phyloP scores from a whole-genome alignment of 37 sponge, comb jelly and placozoan genomes.

The Haliclona indistincta region DNA sequence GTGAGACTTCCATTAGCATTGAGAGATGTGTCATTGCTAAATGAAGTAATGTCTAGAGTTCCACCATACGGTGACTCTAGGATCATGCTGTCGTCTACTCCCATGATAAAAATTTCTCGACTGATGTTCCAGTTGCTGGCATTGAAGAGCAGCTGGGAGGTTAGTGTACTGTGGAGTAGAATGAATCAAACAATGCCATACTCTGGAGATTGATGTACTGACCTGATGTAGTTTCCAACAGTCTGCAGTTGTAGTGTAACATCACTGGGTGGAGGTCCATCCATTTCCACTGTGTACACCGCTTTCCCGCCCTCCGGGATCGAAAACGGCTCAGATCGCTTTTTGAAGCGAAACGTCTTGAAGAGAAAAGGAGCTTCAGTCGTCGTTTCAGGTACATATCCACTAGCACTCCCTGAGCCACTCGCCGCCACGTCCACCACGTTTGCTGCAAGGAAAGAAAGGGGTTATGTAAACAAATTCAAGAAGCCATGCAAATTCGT shows the following conservation, averaged over 20 bases:
- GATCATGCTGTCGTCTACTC: constrained; percentile 82
- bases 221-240: background rate
- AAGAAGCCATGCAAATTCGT: background rate
- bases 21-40: constrained; percentile 16
- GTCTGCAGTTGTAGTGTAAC: constrained; percentile 24
- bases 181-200: background rate
- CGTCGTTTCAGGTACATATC: too few species aligned
- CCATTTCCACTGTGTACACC: constrained; percentile 42
- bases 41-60: background rate
- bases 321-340: constrained; percentile 27
- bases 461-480: background rate
- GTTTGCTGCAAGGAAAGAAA: constrained; percentile 1
- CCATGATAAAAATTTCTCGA: constrained; percentile 56
- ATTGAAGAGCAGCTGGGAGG: constrained; percentile 51
- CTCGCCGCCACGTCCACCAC: too few species aligned
- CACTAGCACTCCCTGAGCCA: too few species aligned
- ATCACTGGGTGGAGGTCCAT: constrained; percentile 49
- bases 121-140: constrained; percentile 64
- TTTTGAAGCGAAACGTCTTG: constrained; percentile 45
- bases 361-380: too few species aligned
- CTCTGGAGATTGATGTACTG: background rate
- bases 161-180: constrained; percentile 18
- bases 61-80: constrained; percentile 65
- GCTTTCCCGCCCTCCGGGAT: constrained; percentile 57
- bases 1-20: constrained; percentile 37